Evolutionary conservation across 2,888 invertebrate species (phyloP), one percentile per base, ranked within the genome.

Genomic region (Trichogramma evanescens): DNA sequence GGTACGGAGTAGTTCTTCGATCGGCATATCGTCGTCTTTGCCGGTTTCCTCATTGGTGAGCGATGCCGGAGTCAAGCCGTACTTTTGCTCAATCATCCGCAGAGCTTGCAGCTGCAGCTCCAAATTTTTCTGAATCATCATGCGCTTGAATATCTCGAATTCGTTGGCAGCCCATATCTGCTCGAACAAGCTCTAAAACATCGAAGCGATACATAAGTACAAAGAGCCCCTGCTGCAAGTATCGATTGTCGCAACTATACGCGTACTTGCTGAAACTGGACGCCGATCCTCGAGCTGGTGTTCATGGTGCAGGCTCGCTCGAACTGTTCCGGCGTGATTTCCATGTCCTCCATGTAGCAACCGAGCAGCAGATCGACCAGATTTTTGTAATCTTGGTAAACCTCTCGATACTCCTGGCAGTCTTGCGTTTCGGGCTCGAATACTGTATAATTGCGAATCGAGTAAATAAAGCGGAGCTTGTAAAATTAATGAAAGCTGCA

Each of bases 121-220:
- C 39, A 95, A 86, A 77, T 95, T 95, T 71, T 92, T 89, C 74
- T 93, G 91, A 6, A 89, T 89, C 95, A 95, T 95, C 88, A 95
- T 90, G 64, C 89, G 85, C 60, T 89, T 88, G 74, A 95, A 95
- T 78, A 94, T 89, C 66, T 88, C 86, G 70, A 88, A 91, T 77
- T 95, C 93, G 73, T 95, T 94, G 0, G 94, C 94, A 0, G 95
- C 94, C 91, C 94, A 91, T 62, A 95, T 91, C 82, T 91, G 87
- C 69, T 88, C 87, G 70, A 88, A 84, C 40, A 85, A 75, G 64
- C 80, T 81, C 84, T 85, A 67, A 38, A 72, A 70, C 54, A 13
- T 8, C 5, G 13, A 13, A 50, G n/a, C 13, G 50, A 50, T 50
- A 41, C 2, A 39, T 56, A 43, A n/a, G 10, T 39, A 44, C 6